Evolutionary conservation across 53 echinoderm and acorn worm genomes (phyloP).

Genomic region (Holothuria scabra): DNA sequence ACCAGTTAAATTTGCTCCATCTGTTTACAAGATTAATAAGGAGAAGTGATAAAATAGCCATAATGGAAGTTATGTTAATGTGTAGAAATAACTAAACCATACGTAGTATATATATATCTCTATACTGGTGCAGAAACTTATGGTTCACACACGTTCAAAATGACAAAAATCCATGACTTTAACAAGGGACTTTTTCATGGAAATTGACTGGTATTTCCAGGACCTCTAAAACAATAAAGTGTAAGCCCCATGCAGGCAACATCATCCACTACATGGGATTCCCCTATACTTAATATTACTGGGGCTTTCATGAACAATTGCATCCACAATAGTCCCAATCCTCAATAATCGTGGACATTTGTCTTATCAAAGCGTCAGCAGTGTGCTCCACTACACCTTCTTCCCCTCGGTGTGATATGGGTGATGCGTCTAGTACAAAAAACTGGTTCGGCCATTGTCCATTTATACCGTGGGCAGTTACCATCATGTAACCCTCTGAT

Average conservation of each 20-base stretch:
- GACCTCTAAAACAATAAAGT: background rate
- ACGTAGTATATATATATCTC: too few species aligned
- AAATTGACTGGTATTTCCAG: too few species aligned
- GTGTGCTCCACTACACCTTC: slow-evolving; percentile 54
- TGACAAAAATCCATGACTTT: too few species aligned
- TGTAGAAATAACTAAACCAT: too few species aligned
- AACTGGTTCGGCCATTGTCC: slow-evolving; percentile 19
- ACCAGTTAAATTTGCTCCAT: too few species aligned
- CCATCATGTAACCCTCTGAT: slow-evolving; percentile 62
- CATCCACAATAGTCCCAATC: slow-evolving; percentile 48
- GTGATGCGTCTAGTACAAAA: slow-evolving; percentile 53
- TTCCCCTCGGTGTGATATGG: slow-evolving; percentile 13
- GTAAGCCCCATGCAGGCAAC: slow-evolving; percentile 58
- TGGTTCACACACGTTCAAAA: too few species aligned
- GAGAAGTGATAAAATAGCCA: too few species aligned
- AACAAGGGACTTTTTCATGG: too few species aligned
- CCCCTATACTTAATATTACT: slow-evolving; percentile 56
- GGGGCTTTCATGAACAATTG: slow-evolving; percentile 63
- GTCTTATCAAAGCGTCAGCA: slow-evolving; percentile 47
- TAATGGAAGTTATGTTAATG: too few species aligned
- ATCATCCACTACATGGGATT: slow-evolving; percentile 21
- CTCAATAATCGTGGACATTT: slow-evolving; percentile 32
- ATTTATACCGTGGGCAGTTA: slow-evolving; percentile 57
- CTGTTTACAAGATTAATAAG: too few species aligned
- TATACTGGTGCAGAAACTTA: too few species aligned